Evolutionary conservation across 37 sponge, comb jelly and placozoan genomes (phyloP), one percentile per base, ranked within the genome.

Genomic region (Ephydatia muelleri): DNA sequence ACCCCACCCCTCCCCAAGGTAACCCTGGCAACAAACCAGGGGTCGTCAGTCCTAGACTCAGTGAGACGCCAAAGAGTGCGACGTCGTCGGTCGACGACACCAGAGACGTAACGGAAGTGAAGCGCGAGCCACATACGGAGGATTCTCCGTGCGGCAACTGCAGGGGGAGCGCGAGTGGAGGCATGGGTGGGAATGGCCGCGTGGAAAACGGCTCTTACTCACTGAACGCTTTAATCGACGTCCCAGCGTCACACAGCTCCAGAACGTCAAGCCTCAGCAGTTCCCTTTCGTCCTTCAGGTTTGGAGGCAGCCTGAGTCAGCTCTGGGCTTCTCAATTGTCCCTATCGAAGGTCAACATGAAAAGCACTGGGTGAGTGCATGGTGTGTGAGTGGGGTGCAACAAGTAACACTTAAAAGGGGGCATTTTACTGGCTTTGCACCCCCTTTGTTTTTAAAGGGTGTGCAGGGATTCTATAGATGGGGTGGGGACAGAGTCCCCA

Each of bases 241-340:
- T 80, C 25, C 90, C 90, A 34, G 68, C 77, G 6, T 80, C 48
- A 12, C 79, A 76, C 28, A 68, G 86, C 57, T 90, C 90, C 13
- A 66, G 90, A 33, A 90, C 90, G 0, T 90, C 93, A 0, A 88
- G 89, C 35, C 68, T 93, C 19, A 85, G 83, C 73, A 89, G 86
- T 70, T 92, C 93, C 2, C 76, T 88, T 16, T 93, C 93, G 6
- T 86, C 90, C 2, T 82, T 93, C 40, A 74, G 85, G 11, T 84
- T 94, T 38, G 94, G 88, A 30, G 91, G 91, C 70, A 94, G 94
- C 70, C 70, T 94, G 34, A 90, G 85, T 81, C 91, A 94, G 75
- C 73, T 90, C 70, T 94, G 91, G 94, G 91, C 94, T 33, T 83
- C 94, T 0, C 86, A 85, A 27, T 71, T 90, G 30, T 90, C 90